These are phyloP conservation scores for Toxotes jaculatrix DNA, from an alignment of 2,113 vertebrate species.

Conservation along the genomic window DNA sequence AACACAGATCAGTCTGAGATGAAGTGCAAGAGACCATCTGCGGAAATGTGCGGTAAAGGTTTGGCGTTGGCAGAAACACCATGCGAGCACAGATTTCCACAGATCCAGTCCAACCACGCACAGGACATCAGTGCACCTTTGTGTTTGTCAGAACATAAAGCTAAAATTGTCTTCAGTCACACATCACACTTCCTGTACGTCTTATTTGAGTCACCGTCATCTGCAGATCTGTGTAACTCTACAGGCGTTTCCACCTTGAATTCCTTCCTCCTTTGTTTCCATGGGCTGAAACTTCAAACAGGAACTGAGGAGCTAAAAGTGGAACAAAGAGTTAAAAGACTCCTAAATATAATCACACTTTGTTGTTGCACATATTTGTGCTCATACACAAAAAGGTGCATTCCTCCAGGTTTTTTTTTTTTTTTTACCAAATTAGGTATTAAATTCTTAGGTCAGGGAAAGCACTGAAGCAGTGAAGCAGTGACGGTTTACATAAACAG, in stretches of 20 bases:
- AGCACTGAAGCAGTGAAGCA: background rate
- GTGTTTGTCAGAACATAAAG: background rate
- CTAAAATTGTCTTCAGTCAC: conserved; percentile 16
- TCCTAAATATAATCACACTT: conserved; percentile 17
- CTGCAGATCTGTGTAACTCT: background rate
- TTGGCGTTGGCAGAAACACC: background rate
- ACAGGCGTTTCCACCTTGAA: conserved; percentile 52
- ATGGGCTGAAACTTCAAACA: conserved; percentile 27
- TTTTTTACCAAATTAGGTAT: conserved; percentile 25
- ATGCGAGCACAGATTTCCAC: background rate
- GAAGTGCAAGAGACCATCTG: background rate
- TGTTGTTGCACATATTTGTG: conserved; percentile 8
- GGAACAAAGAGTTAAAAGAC: conserved; percentile 52
- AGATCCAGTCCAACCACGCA: background rate
- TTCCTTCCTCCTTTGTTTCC: conserved; percentile 50
- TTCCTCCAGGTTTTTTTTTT: conserved; percentile 12
- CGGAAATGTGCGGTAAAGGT: background rate
- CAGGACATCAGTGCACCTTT: background rate
- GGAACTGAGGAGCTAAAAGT: conserved; percentile 45
- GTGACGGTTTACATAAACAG: conserved; percentile 6
- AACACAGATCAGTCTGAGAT: conserved; percentile 4
- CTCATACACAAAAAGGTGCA: background rate
- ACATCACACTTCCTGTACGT: background rate
- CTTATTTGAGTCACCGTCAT: conserved; percentile 16
- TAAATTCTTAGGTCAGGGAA: background rate